Evolutionary conservation across 37 sponge, comb jelly and placozoan species (phyloP).

Genomic region (Halisarca cf. caerulea): DNA sequence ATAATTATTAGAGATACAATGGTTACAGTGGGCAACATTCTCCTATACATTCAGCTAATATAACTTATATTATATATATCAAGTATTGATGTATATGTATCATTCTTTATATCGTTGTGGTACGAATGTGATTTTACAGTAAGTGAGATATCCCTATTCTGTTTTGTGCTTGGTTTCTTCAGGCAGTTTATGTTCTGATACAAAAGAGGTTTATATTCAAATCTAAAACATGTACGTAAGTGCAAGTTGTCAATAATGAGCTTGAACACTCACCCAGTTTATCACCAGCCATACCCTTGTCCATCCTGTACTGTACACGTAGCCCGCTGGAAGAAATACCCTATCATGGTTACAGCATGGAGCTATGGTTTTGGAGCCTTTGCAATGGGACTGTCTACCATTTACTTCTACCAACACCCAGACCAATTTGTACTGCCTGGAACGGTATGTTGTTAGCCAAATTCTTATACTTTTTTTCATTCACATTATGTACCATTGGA

Average conservation of each 20-base stretch:
- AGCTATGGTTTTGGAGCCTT: slow-evolving; percentile 78
- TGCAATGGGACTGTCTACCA: slow-evolving; percentile 60
- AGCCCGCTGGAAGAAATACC: slow-evolving; percentile 61
- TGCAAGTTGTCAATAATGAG: background rate
- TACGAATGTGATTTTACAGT: no score
- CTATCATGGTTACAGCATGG: slow-evolving; percentile 70
- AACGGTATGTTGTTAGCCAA: slow-evolving; percentile 31
- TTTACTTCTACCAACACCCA: slow-evolving; percentile 44
- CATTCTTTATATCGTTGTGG: no score
- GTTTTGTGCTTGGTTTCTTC: no score
- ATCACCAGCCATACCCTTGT: background rate
- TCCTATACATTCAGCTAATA: no score
- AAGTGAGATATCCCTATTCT: no score
- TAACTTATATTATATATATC: no score
- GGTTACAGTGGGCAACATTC: no score
- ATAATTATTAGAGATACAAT: no score
- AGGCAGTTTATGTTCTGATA: slow-evolving; percentile 62
- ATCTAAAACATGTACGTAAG: slow-evolving; percentile 33
- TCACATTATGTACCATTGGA: background rate
- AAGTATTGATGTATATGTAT: no score
- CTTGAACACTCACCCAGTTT: background rate
- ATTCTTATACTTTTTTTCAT: background rate
- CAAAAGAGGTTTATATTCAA: slow-evolving; percentile 78
- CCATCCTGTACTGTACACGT: background rate
- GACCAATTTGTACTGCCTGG: slow-evolving; percentile 40